Base-by-base conservation (phyloP, 2,888 invertebrate species). In the Protophormia terraenovae region DNA sequence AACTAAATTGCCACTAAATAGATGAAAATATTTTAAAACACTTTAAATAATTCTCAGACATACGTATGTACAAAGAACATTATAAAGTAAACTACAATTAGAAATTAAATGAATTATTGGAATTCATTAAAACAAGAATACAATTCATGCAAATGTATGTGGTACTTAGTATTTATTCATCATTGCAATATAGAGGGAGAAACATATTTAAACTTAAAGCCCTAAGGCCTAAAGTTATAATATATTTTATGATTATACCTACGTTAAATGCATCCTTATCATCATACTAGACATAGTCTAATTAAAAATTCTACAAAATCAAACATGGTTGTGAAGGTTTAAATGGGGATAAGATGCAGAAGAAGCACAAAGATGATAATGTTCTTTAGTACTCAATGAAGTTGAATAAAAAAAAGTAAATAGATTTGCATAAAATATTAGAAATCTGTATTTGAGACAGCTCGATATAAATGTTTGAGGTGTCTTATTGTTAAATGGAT, bases 401-500 rank as follows among this genome's bases (percentile, higher is more conserved):
- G 41, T 14, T 22, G 62, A 69, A 75, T 62, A 27, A 35, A 72
- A n/a, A n/a, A 66, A 75, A 29, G 69, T 75, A 64, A 69, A 84
- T 75, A 79, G 71, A 84, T 84, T 84, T 79, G 38, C 84, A 75
- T 84, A 75, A 71, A 71, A 79, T 79, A 77, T 35, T 72, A 66
- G 69, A 72, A n/a, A n/a, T n/a, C n/a, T n/a, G n/a, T n/a, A n/a
- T n/a, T n/a, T n/a, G n/a, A n/a, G n/a, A n/a, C n/a, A n/a, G n/a
- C n/a, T n/a, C n/a, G n/a, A n/a, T n/a, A n/a, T n/a, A n/a, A n/a
- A n/a, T n/a, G n/a, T n/a, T n/a, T n/a, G n/a, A n/a, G n/a, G n/a
- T n/a, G n/a, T n/a, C n/a, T n/a, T n/a, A n/a, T n/a, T n/a, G n/a
- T n/a, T n/a, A n/a, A n/a, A n/a, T n/a, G n/a, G n/a, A n/a, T n/a